These are phyloP conservation scores for Tenthredo distinguenda DNA, from an alignment of 2,888 invertebrate species.

Conservation along the genomic window DNA sequence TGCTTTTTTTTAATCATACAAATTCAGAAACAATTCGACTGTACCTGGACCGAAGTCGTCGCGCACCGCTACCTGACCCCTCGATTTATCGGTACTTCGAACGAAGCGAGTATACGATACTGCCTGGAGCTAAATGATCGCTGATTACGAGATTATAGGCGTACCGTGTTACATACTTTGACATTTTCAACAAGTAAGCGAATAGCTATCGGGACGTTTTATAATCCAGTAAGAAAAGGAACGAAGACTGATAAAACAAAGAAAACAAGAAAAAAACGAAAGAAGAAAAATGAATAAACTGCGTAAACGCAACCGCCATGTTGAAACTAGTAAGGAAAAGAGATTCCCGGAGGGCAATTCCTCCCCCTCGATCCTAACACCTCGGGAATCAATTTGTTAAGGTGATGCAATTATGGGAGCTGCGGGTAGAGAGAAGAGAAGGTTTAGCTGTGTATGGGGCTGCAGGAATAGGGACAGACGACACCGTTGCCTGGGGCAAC, in stretches of 20 bases:
- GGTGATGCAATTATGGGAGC: conserved; percentile 21
- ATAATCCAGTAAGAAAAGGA: background rate
- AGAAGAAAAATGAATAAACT: background rate
- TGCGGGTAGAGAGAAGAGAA: background rate
- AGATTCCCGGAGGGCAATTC: background rate
- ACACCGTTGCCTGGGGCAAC: conserved; percentile 28
- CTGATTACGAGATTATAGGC: background rate
- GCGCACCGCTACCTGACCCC: background rate
- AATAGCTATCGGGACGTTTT: background rate
- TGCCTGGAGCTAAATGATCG: background rate
- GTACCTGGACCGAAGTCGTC: background rate
- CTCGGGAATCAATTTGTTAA: conserved; percentile 41
- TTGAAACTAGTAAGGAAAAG: background rate
- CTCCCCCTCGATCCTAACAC: background rate
- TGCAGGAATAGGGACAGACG: background rate
- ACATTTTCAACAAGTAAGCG: conserved; percentile 4
- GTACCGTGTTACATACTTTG: background rate
- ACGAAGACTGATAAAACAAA: background rate
- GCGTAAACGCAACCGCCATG: background rate
- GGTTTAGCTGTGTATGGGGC: background rate
- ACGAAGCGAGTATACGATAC: background rate
- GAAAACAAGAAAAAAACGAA: background rate
- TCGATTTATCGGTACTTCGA: conserved; percentile 38
- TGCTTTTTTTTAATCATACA: background rate
- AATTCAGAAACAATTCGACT: background rate